Evolutionary conservation across 1,140 invertebrate genomes (phyloP).

Genomic region (Drosophila trapezifrons): DNA sequence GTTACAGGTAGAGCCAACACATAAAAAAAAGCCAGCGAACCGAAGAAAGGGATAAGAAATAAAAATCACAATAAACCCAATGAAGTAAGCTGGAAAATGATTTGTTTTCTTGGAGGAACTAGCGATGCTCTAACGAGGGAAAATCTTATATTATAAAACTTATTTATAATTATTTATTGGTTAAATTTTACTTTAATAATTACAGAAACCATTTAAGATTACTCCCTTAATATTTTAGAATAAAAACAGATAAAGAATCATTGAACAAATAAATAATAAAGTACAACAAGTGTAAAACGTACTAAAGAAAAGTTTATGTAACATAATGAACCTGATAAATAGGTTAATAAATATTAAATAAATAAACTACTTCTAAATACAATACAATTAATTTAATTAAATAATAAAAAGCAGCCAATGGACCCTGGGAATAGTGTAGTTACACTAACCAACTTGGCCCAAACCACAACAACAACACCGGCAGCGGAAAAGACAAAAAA

Average conservation of each 20-base stretch:
- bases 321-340: background rate
- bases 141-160: too few species aligned
- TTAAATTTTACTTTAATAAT: too few species aligned
- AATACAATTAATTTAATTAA: too few species aligned
- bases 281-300: too few species aligned
- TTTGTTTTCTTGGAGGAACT: background rate
- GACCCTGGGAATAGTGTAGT: background rate
- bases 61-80: conserved; percentile 59
- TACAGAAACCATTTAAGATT: too few species aligned
- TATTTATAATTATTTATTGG: background rate
- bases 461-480: conserved; percentile 30
- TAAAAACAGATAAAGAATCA: too few species aligned
- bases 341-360: background rate
- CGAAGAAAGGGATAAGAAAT: conserved; percentile 38
- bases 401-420: too few species aligned
- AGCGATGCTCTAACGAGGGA: conserved; percentile 19
- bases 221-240: too few species aligned
- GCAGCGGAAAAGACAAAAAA: conserved; percentile 33
- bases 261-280: too few species aligned
- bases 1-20: conserved; percentile 77
- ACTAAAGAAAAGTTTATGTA: background rate
- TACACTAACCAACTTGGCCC: conserved; percentile 36
- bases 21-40: conserved; percentile 31
- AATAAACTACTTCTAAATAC: background rate
- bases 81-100: conserved; percentile 37